Evolutionary conservation across 1,140 invertebrate genomes (phyloP).

Genomic region (Eriosoma lanigerum): DNA sequence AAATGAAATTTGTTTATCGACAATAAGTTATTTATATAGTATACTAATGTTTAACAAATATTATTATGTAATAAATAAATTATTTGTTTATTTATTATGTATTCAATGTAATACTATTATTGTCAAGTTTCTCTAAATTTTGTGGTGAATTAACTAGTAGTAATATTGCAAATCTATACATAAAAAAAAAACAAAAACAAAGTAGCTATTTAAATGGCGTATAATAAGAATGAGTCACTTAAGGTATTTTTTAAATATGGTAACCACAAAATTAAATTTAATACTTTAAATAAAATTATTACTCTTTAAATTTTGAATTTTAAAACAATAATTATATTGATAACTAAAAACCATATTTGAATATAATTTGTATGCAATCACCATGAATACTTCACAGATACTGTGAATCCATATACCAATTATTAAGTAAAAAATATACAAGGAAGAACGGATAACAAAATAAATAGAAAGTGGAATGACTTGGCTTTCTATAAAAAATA

Average conservation of each 20-base stretch:
- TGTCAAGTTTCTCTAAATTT: slow-evolving; percentile 37
- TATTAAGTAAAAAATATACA: slow-evolving; percentile 40
- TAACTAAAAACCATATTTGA: slow-evolving; percentile 41
- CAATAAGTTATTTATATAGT: neutral
- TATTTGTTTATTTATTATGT: neutral
- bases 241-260: slow-evolving; percentile 34
- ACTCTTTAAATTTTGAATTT: neutral
- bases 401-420: slow-evolving; percentile 40
- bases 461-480: slow-evolving; percentile 50
- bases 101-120: slow-evolving; percentile 25
- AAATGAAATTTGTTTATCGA: neutral
- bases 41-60: slow-evolving; percentile 6
- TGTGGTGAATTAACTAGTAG: slow-evolving; percentile 17
- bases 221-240: neutral
- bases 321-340: slow-evolving; percentile 32
- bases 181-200: no score
- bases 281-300: neutral
- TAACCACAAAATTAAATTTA: slow-evolving; percentile 34
- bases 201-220: slow-evolving; percentile 1
- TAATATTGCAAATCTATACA: slow-evolving; percentile 17
- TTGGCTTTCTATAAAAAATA: slow-evolving; percentile 45
- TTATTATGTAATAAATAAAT: neutral
- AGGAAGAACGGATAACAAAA: slow-evolving; percentile 44
- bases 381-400: slow-evolving; percentile 26
- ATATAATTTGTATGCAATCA: slow-evolving; percentile 46